phyloP scores from a whole-genome alignment of 2,888 invertebrate genomes.

The Monochamus alternatus region DNA sequence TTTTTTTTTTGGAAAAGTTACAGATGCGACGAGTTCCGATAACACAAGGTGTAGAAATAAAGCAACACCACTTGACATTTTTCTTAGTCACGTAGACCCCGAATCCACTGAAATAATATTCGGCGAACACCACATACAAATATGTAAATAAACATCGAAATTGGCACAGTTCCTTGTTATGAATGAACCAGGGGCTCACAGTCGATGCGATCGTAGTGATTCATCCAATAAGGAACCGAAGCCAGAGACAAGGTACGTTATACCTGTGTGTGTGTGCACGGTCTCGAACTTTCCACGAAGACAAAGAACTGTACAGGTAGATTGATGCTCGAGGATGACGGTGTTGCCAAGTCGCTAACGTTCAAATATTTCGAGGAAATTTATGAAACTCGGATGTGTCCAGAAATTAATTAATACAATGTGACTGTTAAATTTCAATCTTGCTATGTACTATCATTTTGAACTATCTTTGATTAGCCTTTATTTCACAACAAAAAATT shows the following conservation, averaged over 20 bases:
- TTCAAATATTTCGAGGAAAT: not conserved
- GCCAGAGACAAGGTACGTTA: conserved; percentile 23
- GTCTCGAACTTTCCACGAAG: conserved; percentile 27
- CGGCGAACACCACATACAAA: conserved; percentile 10
- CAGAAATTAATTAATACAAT: no score
- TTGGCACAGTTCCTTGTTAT: conserved; percentile 54
- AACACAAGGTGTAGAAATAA: no score
- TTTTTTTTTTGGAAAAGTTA: no score
- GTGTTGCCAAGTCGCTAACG: conserved; percentile 39
- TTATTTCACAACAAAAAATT: no score
- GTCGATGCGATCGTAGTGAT: conserved; percentile 43
- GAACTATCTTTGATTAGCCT: no score
- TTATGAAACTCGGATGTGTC: not conserved
- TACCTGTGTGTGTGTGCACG: conserved; percentile 22
- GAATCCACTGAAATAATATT: not conserved
- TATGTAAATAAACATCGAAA: conserved; percentile 40
- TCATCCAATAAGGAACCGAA: conserved; percentile 42
- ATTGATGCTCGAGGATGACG: conserved; percentile 21
- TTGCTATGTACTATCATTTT: no score
- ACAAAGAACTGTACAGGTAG: conserved; percentile 35
- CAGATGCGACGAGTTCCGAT: no score
- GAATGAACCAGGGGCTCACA: conserved; percentile 44
- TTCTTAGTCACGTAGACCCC: no score
- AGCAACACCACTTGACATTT: no score
- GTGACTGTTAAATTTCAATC: no score